Evolutionary conservation across 2,113 vertebrate species (phyloP).

Genomic region (Pelodiscus sinensis): DNA sequence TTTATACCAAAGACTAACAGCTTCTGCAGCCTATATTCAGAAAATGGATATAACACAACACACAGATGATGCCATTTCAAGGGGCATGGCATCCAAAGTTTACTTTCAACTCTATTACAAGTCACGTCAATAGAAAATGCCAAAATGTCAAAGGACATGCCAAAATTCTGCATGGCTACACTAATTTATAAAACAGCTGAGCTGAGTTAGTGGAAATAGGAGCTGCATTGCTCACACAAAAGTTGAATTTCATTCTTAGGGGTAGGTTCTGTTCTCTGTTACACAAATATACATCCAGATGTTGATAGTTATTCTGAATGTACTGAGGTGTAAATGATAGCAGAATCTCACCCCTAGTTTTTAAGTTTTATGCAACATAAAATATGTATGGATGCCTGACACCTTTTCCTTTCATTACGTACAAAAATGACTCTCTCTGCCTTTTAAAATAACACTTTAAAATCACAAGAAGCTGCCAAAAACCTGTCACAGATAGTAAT

Average conservation of each 20-base stretch:
- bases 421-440: constrained; percentile 57
- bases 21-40: not conserved
- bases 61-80: constrained; percentile 1
- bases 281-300: constrained; percentile 26
- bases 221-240: not conserved
- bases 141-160: constrained; percentile 43
- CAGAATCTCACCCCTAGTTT: constrained; percentile 37
- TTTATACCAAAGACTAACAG: not conserved
- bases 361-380: constrained; percentile 66
- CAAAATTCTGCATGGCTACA: not conserved
- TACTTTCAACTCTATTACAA: constrained; percentile 44
- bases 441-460: constrained; percentile 58
- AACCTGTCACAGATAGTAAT: constrained; percentile 65
- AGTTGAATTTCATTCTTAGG: not conserved
- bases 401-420: constrained; percentile 57
- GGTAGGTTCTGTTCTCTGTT: not conserved
- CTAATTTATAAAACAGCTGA: not conserved
- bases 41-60: not conserved
- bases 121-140: constrained; percentile 38
- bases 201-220: not conserved
- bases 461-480: constrained; percentile 59
- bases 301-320: constrained; percentile 30
- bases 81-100: constrained; percentile 16
- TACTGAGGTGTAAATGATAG: constrained; percentile 3
- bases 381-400: constrained; percentile 61